phyloP scores from a whole-genome alignment of 2,797 vertebrate species.

The Sternarchorhynchus goeldii region DNA sequence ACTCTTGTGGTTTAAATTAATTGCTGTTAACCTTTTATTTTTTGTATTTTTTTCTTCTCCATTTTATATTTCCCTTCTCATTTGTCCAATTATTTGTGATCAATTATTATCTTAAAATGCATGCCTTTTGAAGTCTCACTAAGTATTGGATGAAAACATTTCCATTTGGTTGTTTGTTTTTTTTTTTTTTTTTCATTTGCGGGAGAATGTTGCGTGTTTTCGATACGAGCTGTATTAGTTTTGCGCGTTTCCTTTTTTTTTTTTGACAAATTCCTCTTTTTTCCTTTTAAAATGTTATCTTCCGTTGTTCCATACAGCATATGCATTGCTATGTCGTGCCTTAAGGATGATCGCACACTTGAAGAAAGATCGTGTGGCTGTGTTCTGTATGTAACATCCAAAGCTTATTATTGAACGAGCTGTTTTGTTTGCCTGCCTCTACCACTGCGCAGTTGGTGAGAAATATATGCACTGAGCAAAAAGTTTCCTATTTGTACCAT shows the following conservation, averaged over 20 bases:
- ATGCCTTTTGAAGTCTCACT: slow-evolving; percentile 39
- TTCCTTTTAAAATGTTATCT: not conserved
- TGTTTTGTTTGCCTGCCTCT: not conserved
- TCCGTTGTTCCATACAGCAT: slow-evolving; percentile 47
- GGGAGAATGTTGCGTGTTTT: slow-evolving; percentile 33
- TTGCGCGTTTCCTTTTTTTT: too few species aligned
- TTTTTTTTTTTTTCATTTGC: slow-evolving; percentile 24
- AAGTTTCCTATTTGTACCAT: slow-evolving; percentile 32
- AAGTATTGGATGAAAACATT: slow-evolving; percentile 31
- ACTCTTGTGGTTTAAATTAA: slow-evolving; percentile 39
- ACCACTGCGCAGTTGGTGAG: slow-evolving; percentile 33
- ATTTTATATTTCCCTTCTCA: slow-evolving; percentile 33
- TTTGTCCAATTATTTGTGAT: slow-evolving; percentile 28
- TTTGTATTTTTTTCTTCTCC: slow-evolving; percentile 2
- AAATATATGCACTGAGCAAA: slow-evolving; percentile 49
- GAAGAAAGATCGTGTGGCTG: not conserved
- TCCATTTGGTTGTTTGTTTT: slow-evolving; percentile 31
- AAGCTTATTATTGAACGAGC: slow-evolving; percentile 38
- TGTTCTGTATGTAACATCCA: slow-evolving; percentile 44
- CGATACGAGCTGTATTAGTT: not conserved
- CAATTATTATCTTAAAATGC: slow-evolving; percentile 39
- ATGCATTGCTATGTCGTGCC: slow-evolving; percentile 51
- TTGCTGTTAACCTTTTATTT: slow-evolving; percentile 4
- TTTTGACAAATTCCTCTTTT: not conserved
- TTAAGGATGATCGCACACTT: slow-evolving; percentile 39